Evolutionary conservation across 2,888 invertebrate species (phyloP).

Genomic region (Melanostoma mellinum): DNA sequence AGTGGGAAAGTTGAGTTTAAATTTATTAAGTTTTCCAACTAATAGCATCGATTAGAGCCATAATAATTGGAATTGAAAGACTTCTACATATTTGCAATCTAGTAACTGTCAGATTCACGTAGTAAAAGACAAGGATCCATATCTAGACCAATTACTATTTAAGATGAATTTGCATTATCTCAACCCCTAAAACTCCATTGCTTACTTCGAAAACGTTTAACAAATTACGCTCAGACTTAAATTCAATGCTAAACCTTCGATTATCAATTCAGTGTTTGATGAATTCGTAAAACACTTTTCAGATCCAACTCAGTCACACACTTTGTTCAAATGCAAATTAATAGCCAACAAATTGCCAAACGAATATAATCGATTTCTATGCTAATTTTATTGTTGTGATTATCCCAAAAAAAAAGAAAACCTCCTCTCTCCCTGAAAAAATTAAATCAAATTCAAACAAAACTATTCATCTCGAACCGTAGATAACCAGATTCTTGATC

Average conservation of each 20-base stretch:
- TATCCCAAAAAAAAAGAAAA: conserved; percentile 45
- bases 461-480: conserved; percentile 68
- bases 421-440: not conserved
- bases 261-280: conserved; percentile 43
- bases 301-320: conserved; percentile 45
- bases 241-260: conserved; percentile 15
- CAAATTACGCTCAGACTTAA: not conserved
- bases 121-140: too few relatives aligned
- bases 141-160: too few relatives aligned
- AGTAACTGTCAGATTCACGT: too few relatives aligned
- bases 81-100: too few relatives aligned
- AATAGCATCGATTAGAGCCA: too few relatives aligned
- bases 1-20: conserved; percentile 44
- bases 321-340: conserved; percentile 58
- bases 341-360: conserved; percentile 70
- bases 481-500: conserved; percentile 65
- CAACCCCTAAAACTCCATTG: too few relatives aligned
- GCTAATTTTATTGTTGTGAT: conserved; percentile 62
- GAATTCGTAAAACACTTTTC: conserved; percentile 49
- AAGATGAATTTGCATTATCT: too few relatives aligned
- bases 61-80: too few relatives aligned
- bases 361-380: conserved; percentile 68
- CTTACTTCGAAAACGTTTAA: too few relatives aligned
- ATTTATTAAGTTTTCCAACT: conserved; percentile 28
- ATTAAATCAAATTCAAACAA: conserved; percentile 8